Percentiles rank a stretch among this genome's conserved stretches.
Evolutionary conservation across 1,140 invertebrate genomes (phyloP).

Genomic region (Gonioctena quinquepunctata): DNA sequence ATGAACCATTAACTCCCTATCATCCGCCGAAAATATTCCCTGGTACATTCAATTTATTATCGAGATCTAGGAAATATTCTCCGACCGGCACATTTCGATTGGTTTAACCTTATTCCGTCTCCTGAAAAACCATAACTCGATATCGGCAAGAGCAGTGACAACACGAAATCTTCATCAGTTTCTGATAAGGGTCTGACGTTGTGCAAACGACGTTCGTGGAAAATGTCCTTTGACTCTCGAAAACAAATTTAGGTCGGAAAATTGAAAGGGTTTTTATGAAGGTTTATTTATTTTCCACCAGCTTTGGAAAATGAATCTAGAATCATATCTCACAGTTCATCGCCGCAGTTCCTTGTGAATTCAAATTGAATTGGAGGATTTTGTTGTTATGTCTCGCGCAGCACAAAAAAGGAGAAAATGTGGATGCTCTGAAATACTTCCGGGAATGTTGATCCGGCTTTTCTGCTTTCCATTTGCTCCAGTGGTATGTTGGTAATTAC

Average conservation of each 20-base stretch:
- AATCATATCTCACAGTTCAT: not conserved
- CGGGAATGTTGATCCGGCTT: too few species aligned
- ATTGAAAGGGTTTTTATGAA: not conserved
- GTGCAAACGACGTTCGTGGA: not conserved
- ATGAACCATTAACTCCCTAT: too few species aligned
- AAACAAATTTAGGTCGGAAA: not conserved
- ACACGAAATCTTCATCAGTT: not conserved
- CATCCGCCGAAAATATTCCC: too few species aligned
- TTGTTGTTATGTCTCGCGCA: too few species aligned
- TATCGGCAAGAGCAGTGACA: not conserved
- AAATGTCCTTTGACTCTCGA: not conserved
- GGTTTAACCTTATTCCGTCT: not conserved
- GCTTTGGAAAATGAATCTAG: not conserved
- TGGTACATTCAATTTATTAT: not conserved
- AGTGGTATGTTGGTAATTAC: too few species aligned
- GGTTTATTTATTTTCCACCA: not conserved
- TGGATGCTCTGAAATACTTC: too few species aligned
- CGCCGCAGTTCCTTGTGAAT: not conserved
- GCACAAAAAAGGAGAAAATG: too few species aligned
- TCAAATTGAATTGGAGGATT: not conserved
- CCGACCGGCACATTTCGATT: not conserved
- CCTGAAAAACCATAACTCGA: not conserved
- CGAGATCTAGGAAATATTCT: not conserved
- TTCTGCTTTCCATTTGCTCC: too few species aligned
- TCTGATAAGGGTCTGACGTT: slow-evolving; percentile 7